phyloP scores from a whole-genome alignment of 2,113 vertebrate species.

The Lutjanus erythropterus region DNA sequence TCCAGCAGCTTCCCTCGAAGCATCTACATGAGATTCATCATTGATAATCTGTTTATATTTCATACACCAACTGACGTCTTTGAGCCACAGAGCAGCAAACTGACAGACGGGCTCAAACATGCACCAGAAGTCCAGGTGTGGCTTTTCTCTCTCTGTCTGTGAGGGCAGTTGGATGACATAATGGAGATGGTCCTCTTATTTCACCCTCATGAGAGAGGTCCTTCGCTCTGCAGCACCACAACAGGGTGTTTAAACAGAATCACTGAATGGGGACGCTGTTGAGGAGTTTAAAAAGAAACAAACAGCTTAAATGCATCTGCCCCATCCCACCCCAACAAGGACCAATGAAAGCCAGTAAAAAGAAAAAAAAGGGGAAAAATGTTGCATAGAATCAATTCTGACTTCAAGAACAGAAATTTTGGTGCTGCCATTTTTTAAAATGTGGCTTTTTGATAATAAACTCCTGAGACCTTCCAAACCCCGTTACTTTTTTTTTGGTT shows the following conservation, averaged over 20 bases:
- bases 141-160: constrained; percentile 45
- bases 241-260: constrained; percentile 59
- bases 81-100: constrained; percentile 87
- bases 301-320: constrained; percentile 40
- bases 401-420: constrained; percentile 70
- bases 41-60: constrained; percentile 53
- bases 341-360: constrained; percentile 46
- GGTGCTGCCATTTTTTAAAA: constrained; percentile 66
- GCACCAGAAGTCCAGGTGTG: constrained; percentile 84
- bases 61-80: constrained; percentile 83
- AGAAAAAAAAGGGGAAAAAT: constrained; percentile 44
- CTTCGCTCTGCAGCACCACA: constrained; percentile 55
- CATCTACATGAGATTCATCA: constrained; percentile 55
- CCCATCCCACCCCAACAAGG: constrained; percentile 43
- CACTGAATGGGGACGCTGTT: constrained; percentile 27
- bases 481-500: constrained; percentile 76
- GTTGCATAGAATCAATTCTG: constrained; percentile 86
- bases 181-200: constrained; percentile 35
- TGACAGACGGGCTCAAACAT: constrained; percentile 89
- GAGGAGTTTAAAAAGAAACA: constrained; percentile 29
- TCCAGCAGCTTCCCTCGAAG: constrained; percentile 82
- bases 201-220: constrained; percentile 38
- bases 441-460: constrained; percentile 64
- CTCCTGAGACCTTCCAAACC: constrained; percentile 78
- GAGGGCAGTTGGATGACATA: constrained; percentile 34